These are phyloP conservation scores for Melanchra persicariae DNA, from an alignment of 2,888 invertebrate genomes.

Conservation along the genomic window DNA sequence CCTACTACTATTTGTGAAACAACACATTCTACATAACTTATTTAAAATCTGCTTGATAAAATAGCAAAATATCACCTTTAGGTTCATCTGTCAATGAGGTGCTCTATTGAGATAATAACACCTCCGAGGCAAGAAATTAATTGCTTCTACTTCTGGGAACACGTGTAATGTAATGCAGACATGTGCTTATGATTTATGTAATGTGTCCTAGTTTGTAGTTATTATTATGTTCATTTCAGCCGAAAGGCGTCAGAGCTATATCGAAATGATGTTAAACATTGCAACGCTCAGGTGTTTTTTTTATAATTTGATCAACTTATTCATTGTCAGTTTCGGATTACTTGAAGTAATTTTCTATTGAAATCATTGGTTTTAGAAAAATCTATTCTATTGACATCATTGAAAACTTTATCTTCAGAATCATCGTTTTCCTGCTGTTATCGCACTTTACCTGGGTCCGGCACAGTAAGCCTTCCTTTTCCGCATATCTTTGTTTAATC, in stretches of 20 bases:
- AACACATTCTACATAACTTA: background rate
- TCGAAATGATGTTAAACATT: background rate
- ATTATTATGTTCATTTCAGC: background rate
- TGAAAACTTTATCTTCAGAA: background rate
- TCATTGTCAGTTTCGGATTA: background rate
- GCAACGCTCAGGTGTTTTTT: background rate
- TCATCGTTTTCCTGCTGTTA: too few species aligned
- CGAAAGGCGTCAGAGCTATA: background rate
- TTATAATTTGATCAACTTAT: background rate
- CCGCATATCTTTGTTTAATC: background rate
- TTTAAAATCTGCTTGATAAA: background rate
- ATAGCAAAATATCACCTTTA: background rate
- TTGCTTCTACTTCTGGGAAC: constrained; percentile 21
- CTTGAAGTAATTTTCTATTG: background rate
- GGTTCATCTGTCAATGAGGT: constrained; percentile 1
- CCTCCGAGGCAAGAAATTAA: constrained; percentile 28
- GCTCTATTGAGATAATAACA: constrained; percentile 26
- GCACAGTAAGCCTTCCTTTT: too few species aligned
- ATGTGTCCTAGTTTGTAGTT: background rate
- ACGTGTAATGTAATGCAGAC: background rate
- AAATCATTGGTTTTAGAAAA: background rate
- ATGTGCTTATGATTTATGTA: background rate
- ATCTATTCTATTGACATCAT: background rate
- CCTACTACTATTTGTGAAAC: background rate
- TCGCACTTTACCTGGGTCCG: too few species aligned